phyloP scores from a whole-genome alignment of 2,797 vertebrate genomes.

The Xenops minutus region DNA sequence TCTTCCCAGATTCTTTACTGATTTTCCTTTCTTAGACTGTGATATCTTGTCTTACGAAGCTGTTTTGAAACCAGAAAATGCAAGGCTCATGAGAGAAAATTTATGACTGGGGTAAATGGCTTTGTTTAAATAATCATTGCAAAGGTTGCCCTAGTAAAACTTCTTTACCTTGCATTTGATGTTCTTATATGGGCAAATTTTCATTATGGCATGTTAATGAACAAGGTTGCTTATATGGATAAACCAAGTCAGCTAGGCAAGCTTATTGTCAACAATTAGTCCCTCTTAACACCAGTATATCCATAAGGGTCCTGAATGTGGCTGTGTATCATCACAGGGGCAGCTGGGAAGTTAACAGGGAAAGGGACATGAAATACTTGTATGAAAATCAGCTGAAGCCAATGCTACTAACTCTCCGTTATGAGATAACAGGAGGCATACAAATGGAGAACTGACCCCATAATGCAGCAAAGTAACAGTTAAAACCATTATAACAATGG shows the following conservation, averaged over 20 bases:
- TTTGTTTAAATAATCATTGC: neutral
- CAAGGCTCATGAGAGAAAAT: neutral
- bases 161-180: neutral
- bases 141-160: neutral
- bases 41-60: neutral
- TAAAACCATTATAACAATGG: neutral
- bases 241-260: neutral
- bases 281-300: neutral
- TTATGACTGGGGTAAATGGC: neutral
- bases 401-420: neutral
- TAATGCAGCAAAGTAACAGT: neutral
- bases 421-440: neutral
- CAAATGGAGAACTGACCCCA: neutral
- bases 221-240: neutral
- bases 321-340: neutral
- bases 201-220: neutral
- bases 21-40: neutral
- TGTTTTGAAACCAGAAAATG: neutral
- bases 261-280: neutral
- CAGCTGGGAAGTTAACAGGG: neutral
- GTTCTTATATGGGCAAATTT: neutral
- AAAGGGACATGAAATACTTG: neutral
- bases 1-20: neutral
- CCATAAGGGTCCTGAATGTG: neutral
- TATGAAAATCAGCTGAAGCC: neutral